phyloP scores from a whole-genome alignment of 1,140 invertebrate species.

The Drosophila pseudoobscura region DNA sequence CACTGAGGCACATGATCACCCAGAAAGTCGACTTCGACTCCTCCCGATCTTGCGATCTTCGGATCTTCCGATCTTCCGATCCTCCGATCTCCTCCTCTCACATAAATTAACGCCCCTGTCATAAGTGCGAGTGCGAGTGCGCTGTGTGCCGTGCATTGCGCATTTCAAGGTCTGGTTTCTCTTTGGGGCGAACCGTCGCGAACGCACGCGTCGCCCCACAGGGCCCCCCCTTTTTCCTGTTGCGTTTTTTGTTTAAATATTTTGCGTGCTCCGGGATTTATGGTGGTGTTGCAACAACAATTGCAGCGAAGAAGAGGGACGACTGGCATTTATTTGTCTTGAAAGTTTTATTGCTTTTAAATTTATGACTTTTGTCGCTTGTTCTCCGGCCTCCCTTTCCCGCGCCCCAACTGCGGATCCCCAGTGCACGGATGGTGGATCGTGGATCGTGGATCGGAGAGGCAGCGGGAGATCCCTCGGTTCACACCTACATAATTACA shows the following conservation, averaged over 20 bases:
- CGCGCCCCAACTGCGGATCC: neutral
- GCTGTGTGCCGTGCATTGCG: conserved; percentile 7
- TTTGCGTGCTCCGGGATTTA: conserved; percentile 74
- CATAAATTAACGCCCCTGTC: conserved; percentile 80
- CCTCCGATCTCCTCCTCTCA: conserved; percentile 37
- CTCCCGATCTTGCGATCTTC: too few relatives aligned
- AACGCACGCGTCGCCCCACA: conserved; percentile 51
- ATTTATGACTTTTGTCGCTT: conserved; percentile 71
- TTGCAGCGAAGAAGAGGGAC: conserved; percentile 16
- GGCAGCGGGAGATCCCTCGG: too few relatives aligned
- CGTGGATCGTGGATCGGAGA: conserved; percentile 23
- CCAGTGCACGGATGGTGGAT: neutral
- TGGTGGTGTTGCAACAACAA: conserved; percentile 56
- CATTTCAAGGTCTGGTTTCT: conserved; percentile 71
- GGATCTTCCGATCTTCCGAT: too few relatives aligned
- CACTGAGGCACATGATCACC: conserved; percentile 43
- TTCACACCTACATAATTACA: too few relatives aligned
- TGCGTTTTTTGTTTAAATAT: conserved; percentile 63
- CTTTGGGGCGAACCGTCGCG: conserved; percentile 37
- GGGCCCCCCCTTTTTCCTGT: neutral
- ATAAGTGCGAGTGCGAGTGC: conserved; percentile 39
- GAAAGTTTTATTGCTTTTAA: conserved; percentile 82
- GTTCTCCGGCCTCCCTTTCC: conserved; percentile 8
- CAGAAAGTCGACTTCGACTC: conserved; percentile 11
- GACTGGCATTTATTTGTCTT: conserved; percentile 78